These are phyloP conservation scores for Himalopsyche japonica DNA, from an alignment of 2,888 invertebrate genomes.

Conservation along the genomic window DNA sequence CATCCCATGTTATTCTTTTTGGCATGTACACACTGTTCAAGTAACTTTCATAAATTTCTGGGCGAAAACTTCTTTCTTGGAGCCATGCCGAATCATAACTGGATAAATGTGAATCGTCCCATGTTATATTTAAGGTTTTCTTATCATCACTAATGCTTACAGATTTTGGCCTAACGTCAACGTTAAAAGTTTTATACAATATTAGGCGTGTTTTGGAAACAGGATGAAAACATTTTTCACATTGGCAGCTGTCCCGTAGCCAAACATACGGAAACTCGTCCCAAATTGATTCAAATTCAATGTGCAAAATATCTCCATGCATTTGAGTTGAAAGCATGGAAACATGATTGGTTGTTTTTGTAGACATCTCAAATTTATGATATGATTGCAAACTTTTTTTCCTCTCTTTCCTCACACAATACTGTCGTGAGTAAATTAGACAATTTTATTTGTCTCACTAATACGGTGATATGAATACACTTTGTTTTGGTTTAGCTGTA, in stretches of 20 bases:
- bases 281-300: constrained; percentile 44
- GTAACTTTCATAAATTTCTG: constrained; percentile 54
- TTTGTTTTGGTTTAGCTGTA: no score
- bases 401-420: no score
- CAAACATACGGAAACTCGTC: constrained; percentile 67
- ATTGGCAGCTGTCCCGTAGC: constrained; percentile 75
- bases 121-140: constrained; percentile 55
- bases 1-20: constrained; percentile 58
- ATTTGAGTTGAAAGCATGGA: not conserved
- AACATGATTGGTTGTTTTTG: no score
- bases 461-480: no score
- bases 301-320: not conserved
- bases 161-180: constrained; percentile 53
- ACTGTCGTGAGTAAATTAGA: no score
- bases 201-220: constrained; percentile 64
- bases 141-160: constrained; percentile 46
- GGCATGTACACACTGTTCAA: constrained; percentile 59
- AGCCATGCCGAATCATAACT: constrained; percentile 63
- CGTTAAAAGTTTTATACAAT: constrained; percentile 64
- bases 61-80: constrained; percentile 60
- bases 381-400: no score
- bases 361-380: no score
- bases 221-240: constrained; percentile 65
- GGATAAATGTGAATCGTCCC: constrained; percentile 68
- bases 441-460: no score